Evolutionary conservation across 2,888 invertebrate genomes (phyloP).

Genomic region (Acanthoscelides obtectus): DNA sequence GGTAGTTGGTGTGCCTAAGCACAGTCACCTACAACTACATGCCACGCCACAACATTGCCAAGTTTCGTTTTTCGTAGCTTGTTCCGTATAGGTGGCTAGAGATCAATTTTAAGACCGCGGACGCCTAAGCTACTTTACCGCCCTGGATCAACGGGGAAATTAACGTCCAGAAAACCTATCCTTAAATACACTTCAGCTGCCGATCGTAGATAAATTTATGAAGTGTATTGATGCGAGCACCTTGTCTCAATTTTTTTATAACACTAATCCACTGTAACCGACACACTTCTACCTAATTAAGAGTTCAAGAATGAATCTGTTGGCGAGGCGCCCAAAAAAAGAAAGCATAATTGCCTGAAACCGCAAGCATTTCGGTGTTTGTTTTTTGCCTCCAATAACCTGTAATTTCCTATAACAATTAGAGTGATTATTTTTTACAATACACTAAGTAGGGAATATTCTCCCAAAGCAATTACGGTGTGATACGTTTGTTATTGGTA

Average conservation of each 20-base stretch:
- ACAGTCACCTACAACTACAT: too few relatives aligned
- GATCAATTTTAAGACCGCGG: too few relatives aligned
- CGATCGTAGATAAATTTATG: too few relatives aligned
- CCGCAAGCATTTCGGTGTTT: background rate
- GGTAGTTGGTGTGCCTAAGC: too few relatives aligned
- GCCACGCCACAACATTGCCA: too few relatives aligned
- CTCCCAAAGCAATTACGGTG: background rate
- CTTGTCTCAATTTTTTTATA: background rate
- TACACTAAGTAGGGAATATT: background rate
- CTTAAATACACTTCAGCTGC: too few relatives aligned
- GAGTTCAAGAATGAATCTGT: background rate
- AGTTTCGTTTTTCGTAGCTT: too few relatives aligned
- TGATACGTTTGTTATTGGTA: background rate
- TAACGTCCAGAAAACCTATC: too few relatives aligned
- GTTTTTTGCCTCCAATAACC: background rate
- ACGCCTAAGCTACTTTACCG: too few relatives aligned
- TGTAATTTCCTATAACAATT: background rate
- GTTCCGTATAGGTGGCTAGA: too few relatives aligned
- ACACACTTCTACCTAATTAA: background rate
- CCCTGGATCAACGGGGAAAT: too few relatives aligned
- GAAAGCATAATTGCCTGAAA: background rate
- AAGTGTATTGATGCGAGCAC: too few relatives aligned
- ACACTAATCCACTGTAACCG: background rate
- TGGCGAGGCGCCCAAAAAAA: background rate
- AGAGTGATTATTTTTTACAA: background rate